These are phyloP conservation scores for Hiodon tergisus DNA, from an alignment of 2,113 vertebrate genomes.

Conservation along the genomic window DNA sequence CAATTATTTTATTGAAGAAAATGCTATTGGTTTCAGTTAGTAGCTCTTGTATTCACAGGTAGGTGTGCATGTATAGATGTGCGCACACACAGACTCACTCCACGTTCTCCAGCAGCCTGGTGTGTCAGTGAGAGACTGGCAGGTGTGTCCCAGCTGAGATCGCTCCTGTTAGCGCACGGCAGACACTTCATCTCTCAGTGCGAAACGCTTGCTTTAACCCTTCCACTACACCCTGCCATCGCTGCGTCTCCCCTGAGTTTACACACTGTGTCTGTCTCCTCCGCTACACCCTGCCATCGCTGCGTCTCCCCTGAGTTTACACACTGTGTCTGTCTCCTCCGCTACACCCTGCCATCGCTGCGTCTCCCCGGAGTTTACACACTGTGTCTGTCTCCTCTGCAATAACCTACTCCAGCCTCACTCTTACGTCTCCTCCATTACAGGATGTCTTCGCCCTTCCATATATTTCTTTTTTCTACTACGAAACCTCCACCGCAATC, in stretches of 20 bases:
- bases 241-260: background rate
- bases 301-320: too few relatives aligned
- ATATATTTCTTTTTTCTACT: too few relatives aligned
- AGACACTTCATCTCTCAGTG: constrained; percentile 22
- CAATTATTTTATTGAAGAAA: too few relatives aligned
- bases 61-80: background rate
- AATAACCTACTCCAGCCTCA: too few relatives aligned
- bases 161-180: constrained; percentile 21
- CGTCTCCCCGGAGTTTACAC: too few relatives aligned
- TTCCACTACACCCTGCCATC: constrained; percentile 13
- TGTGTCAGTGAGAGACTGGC: constrained; percentile 28
- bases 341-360: background rate
- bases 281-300: constrained; percentile 3
- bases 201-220: constrained; percentile 23
- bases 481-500: too few relatives aligned
- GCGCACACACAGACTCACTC: background rate
- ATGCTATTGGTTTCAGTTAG: too few relatives aligned
- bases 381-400: background rate
- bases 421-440: too few relatives aligned
- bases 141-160: constrained; percentile 29
- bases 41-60: background rate
- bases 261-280: background rate
- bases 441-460: too few relatives aligned
- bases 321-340: background rate
- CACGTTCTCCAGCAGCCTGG: constrained; percentile 9